phyloP scores from a whole-genome alignment of 1,140 invertebrate species.

The Lepidurus apus region DNA sequence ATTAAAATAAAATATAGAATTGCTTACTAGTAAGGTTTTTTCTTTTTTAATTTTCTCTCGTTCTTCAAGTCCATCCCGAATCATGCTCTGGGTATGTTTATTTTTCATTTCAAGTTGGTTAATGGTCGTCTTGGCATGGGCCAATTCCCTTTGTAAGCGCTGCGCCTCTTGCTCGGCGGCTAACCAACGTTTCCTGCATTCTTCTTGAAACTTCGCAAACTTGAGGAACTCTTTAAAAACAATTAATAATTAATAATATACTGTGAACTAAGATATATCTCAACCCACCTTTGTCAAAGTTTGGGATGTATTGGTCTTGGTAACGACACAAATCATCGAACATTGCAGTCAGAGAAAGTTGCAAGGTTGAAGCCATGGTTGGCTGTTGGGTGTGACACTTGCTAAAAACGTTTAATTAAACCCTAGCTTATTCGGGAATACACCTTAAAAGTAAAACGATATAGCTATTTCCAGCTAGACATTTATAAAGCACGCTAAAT shows the following conservation, averaged over 20 bases:
- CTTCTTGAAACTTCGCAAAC: slow-evolving; percentile 64
- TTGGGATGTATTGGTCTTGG: slow-evolving; percentile 40
- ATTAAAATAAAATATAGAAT: slow-evolving; percentile 28
- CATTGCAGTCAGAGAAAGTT: slow-evolving; percentile 44
- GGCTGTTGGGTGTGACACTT: not conserved
- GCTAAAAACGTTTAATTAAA: not conserved
- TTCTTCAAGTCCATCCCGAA: slow-evolving; percentile 69
- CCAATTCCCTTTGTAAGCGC: slow-evolving; percentile 58
- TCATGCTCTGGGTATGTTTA: slow-evolving; percentile 64
- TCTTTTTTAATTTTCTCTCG: slow-evolving; percentile 58
- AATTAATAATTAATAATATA: not conserved
- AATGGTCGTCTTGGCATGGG: slow-evolving; percentile 58
- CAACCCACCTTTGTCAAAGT: slow-evolving; percentile 43
- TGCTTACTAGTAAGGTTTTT: slow-evolving; percentile 53
- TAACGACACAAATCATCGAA: slow-evolving; percentile 47
- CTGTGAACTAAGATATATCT: not conserved
- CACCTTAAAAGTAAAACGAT: not conserved
- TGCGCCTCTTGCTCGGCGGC: slow-evolving; percentile 59
- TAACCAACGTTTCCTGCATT: slow-evolving; percentile 61
- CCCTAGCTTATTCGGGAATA: not conserved
- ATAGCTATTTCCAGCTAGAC: not conserved
- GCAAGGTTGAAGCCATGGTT: not conserved
- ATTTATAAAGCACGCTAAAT: not conserved
- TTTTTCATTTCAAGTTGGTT: slow-evolving; percentile 66
- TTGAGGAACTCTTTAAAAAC: slow-evolving; percentile 58